Percentiles rank a stretch among this genome's conserved stretches.
Evolutionary conservation across 2,888 invertebrate species (phyloP).

Genomic region (Zhuqinia jingwanae): DNA sequence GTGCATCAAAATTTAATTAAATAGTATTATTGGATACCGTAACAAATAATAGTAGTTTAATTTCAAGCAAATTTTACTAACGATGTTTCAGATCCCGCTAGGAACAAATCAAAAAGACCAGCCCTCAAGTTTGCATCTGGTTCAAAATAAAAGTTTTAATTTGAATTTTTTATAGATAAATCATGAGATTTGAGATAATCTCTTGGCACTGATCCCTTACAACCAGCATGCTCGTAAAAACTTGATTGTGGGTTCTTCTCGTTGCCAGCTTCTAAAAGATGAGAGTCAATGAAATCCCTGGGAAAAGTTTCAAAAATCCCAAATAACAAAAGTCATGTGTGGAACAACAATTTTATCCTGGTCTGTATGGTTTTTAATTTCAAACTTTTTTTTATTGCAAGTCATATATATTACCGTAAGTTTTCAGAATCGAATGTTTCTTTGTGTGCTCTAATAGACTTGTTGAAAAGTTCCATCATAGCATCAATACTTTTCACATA

Average conservation of each 20-base stretch:
- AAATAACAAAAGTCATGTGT: no score
- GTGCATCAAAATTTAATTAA: no score
- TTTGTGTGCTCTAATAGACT: conserved; percentile 37
- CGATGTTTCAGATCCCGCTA: conserved; percentile 9
- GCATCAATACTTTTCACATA: conserved; percentile 3
- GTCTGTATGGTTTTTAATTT: background rate
- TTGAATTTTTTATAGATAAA: background rate
- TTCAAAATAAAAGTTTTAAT: background rate
- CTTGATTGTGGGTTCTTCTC: no score
- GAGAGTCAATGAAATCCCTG: no score
- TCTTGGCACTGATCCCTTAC: background rate
- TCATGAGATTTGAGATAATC: background rate
- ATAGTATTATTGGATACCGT: no score
- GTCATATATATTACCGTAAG: conserved; percentile 13
- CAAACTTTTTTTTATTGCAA: background rate
- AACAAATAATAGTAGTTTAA: no score
- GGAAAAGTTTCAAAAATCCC: no score
- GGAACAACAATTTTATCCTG: background rate
- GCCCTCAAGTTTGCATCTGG: background rate
- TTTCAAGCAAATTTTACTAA: background rate
- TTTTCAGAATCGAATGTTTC: conserved; percentile 11
- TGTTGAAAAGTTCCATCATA: background rate
- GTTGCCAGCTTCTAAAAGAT: no score
- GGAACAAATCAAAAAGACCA: background rate
- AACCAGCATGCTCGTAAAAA: no score